These are phyloP conservation scores for Pogoniulus pusillus DNA, from an alignment of 2,797 vertebrate genomes.

Conservation along the genomic window DNA sequence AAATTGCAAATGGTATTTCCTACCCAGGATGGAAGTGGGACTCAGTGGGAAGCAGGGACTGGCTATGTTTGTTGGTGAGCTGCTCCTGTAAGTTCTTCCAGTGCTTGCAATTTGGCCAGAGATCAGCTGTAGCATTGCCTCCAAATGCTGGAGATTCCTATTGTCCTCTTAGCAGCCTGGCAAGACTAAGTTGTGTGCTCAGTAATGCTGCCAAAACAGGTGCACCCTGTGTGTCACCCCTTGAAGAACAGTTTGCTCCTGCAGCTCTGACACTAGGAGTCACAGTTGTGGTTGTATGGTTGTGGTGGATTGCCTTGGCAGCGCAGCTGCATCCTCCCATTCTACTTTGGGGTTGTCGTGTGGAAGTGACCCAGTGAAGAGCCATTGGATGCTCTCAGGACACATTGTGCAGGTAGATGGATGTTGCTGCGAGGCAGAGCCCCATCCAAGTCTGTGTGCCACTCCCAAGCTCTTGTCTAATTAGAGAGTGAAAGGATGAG, in stretches of 20 bases:
- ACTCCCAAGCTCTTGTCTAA: fast-evolving
- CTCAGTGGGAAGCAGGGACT: background rate
- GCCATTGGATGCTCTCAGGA: background rate
- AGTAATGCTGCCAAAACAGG: background rate
- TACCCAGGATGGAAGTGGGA: background rate
- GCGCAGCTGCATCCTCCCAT: background rate
- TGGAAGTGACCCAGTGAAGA: background rate
- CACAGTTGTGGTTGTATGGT: background rate
- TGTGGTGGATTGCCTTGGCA: background rate
- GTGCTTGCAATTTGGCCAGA: background rate
- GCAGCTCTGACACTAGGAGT: background rate
- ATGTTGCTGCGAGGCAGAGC: background rate
- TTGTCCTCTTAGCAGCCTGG: background rate
- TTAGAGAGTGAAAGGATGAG: background rate
- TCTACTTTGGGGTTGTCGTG: background rate
- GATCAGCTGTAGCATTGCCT: background rate
- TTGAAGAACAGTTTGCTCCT: background rate
- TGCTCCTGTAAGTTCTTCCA: background rate
- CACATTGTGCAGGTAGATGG: fast-evolving
- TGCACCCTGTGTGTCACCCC: background rate
- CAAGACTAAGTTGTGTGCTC: background rate
- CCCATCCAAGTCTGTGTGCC: fast-evolving
- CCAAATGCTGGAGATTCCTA: background rate
- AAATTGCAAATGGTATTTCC: conserved; percentile 43
- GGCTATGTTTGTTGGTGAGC: background rate